Percentiles rank a stretch among this genome's conserved stretches.
These are phyloP conservation scores for Hemicentrotus pulcherrimus DNA, from an alignment of 35 echinoderm and acorn worm genomes.

Conservation along the genomic window DNA sequence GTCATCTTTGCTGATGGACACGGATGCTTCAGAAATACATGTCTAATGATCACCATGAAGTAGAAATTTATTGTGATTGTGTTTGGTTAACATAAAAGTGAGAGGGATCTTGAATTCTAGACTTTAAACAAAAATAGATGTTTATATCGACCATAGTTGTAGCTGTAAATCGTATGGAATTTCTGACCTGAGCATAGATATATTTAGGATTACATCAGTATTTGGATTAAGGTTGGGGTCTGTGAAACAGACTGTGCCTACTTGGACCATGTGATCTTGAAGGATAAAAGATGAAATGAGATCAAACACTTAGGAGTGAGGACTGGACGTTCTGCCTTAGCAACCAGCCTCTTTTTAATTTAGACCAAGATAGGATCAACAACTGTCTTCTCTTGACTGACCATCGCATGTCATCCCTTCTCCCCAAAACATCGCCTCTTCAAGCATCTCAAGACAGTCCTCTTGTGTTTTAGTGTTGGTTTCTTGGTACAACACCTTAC, in stretches of 20 bases:
- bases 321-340: background rate
- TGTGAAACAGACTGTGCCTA: background rate
- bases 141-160: background rate
- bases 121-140: too few species aligned
- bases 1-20: background rate
- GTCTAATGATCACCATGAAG: background rate
- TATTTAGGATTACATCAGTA: background rate
- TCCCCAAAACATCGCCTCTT: background rate
- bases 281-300: background rate
- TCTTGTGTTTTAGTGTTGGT: background rate
- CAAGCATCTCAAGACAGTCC: background rate
- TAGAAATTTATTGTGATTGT: background rate
- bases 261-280: background rate
- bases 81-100: background rate
- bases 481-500: background rate
- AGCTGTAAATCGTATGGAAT: background rate
- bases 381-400: background rate
- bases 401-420: background rate
- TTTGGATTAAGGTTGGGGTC: background rate
- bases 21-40: background rate
- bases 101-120: background rate
- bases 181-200: background rate
- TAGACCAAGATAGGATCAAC: background rate
- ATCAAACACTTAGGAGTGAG: background rate
- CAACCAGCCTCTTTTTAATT: background rate